These are phyloP conservation scores for Drosophila insularis DNA, from an alignment of 1,140 invertebrate species.

Conservation along the genomic window DNA sequence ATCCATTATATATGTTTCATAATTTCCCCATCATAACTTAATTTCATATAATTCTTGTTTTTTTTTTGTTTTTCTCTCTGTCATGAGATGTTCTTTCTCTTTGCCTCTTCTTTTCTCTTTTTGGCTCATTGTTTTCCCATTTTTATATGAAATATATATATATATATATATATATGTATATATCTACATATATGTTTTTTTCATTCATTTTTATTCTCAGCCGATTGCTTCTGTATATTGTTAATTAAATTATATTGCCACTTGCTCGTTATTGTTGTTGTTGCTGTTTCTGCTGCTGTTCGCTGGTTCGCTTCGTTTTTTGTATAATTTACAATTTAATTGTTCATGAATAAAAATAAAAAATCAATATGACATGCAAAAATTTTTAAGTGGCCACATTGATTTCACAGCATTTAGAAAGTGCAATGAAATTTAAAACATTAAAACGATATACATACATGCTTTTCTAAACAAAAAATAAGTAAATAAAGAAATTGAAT, in stretches of 20 bases:
- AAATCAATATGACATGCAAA: background rate
- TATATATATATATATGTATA: background rate
- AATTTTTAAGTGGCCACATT: background rate
- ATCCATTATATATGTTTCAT: constrained; percentile 47
- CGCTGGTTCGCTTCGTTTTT: constrained; percentile 33
- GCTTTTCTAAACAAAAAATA: too few relatives aligned
- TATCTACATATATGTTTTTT: constrained; percentile 11
- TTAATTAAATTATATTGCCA: constrained; percentile 67
- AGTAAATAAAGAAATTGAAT: too few relatives aligned
- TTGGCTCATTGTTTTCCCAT: constrained; percentile 30
- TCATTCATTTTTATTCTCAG: constrained; percentile 32
- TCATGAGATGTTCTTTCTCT: background rate
- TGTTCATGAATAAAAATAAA: constrained; percentile 1
- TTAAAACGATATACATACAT: too few relatives aligned
- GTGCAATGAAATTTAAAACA: background rate
- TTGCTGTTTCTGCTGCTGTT: constrained; percentile 3
- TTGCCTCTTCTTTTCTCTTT: constrained; percentile 28
- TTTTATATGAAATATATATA: constrained; percentile 10
- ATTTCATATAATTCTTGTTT: constrained; percentile 46
- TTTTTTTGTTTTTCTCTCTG: background rate
- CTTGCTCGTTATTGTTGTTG: constrained; percentile 10
- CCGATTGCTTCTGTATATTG: constrained; percentile 40
- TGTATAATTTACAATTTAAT: constrained; percentile 8
- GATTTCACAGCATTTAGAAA: background rate
- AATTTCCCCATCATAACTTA: constrained; percentile 34